Evolutionary conservation across 2,888 invertebrate species (phyloP), one percentile per base, ranked within the genome.

Genomic region (Pinctada fucata): DNA sequence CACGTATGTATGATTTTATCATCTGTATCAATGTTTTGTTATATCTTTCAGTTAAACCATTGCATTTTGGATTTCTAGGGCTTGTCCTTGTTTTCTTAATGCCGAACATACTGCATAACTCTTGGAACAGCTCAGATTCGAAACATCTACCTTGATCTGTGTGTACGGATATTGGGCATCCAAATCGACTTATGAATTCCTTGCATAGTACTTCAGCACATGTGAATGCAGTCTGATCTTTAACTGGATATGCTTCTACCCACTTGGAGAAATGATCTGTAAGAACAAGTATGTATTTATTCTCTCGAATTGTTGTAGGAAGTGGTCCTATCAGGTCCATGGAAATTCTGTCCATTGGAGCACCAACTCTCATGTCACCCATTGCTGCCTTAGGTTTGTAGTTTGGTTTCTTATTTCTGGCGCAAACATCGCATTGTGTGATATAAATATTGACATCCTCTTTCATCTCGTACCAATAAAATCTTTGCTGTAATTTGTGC

Each of bases 261-360:
- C 16, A 80, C 64, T 80, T 82, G 8, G 79, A 69, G 63, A 83
- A 83, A 16, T 77, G 75, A 72, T 83, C 82, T 16, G 75, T n/a
- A n/a, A n/a, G n/a, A n/a, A n/a, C n/a, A n/a, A n/a, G n/a, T n/a
- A n/a, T n/a, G n/a, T 77, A 80, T 31, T 68, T 16, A 51, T 80
- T 78, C 3, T 67, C 78, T 75, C 75, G 76, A 3, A 31, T 49
- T 10, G 79, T 80, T 8, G 47, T 31, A n/a, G n/a, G n/a, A n/a
- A n/a, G n/a, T n/a, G n/a, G n/a, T n/a, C n/a, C n/a, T n/a, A n/a
- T 51, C 47, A 68, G 80, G 68, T 68, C 68, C 2, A 31, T 48
- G 10, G 68, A 31, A 2, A 68, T 68, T 2, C 74, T 75, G 47
- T 82, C 79, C 31, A 73, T n/a, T 48, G 79, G 80, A 10, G 74